Conservation (phyloP, 2,113 vertebrate species). For the Cinclus mexicanus region DNA sequence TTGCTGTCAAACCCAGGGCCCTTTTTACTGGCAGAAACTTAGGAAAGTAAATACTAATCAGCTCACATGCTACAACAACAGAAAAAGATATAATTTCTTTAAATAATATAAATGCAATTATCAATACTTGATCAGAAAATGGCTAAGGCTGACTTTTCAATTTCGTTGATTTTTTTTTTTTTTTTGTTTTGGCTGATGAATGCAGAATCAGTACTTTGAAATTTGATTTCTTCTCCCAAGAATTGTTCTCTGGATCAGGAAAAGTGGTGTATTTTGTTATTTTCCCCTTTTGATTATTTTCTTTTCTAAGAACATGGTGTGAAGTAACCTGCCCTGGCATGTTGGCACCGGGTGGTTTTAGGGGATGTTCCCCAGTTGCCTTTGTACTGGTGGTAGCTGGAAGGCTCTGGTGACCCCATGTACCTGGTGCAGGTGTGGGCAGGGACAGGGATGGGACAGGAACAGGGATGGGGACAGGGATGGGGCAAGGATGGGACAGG, state of each 20-base stretch:
- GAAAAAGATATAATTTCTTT: constrained; percentile 55
- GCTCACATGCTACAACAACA: constrained; percentile 24
- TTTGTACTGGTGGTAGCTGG: not conserved
- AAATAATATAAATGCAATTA: constrained; percentile 66
- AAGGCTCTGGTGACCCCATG: rapidly evolving
- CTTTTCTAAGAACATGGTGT: not conserved
- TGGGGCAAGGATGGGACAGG: no score
- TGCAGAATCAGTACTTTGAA: not conserved
- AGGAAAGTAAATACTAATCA: constrained; percentile 64
- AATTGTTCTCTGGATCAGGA: not conserved
- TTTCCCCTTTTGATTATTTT: not conserved
- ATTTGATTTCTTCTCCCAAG: constrained; percentile 33
- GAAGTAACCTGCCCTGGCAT: not conserved
- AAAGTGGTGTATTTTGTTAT: not conserved
- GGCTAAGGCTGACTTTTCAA: constrained; percentile 21
- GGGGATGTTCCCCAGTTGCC: not conserved
- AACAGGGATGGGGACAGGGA: no score
- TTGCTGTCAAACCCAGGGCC: constrained; percentile 60
- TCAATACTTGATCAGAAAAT: constrained; percentile 43
- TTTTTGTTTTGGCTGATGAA: not conserved
- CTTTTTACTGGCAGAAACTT: constrained; percentile 50
- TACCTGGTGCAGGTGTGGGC: rapidly evolving
- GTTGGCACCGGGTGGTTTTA: not conserved
- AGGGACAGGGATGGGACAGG: no score
- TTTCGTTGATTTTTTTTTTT: constrained; percentile 20